phyloP scores from a whole-genome alignment of 2,888 invertebrate genomes.

The Ormia ochracea region DNA sequence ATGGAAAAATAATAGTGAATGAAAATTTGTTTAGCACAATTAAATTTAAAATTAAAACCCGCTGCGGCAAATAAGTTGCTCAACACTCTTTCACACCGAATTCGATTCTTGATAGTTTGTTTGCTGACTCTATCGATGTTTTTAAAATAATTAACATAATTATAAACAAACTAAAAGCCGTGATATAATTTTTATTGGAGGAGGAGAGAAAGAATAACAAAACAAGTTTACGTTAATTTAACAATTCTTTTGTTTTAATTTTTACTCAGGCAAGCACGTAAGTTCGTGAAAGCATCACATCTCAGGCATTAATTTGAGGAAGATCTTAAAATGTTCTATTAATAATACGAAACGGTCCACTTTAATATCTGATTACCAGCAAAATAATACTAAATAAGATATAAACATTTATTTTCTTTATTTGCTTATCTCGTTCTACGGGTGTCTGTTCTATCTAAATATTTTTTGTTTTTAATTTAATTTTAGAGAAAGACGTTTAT shows the following conservation, averaged over 20 bases:
- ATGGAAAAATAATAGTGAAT: background rate
- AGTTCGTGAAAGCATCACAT: background rate
- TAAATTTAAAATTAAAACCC: no score
- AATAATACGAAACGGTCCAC: no score
- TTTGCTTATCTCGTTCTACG: no score
- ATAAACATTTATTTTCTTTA: no score
- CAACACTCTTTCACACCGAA: background rate
- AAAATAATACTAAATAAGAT: no score
- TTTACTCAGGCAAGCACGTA: background rate
- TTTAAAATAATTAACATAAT: constrained; percentile 28
- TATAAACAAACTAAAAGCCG: background rate
- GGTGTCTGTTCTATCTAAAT: no score
- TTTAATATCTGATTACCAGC: no score
- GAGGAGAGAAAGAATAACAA: background rate
- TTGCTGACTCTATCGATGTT: background rate
- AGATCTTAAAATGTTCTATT: no score
- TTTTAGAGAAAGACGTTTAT: no score
- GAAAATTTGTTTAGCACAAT: background rate
- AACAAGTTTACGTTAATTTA: background rate
- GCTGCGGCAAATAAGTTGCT: background rate
- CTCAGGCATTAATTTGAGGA: no score
- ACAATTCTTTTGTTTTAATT: background rate
- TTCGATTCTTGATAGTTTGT: background rate
- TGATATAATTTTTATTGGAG: background rate
- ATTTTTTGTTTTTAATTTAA: no score